These are phyloP conservation scores for Melinopterus prodromus DNA, from an alignment of 2,888 invertebrate species.

Conservation along the genomic window DNA sequence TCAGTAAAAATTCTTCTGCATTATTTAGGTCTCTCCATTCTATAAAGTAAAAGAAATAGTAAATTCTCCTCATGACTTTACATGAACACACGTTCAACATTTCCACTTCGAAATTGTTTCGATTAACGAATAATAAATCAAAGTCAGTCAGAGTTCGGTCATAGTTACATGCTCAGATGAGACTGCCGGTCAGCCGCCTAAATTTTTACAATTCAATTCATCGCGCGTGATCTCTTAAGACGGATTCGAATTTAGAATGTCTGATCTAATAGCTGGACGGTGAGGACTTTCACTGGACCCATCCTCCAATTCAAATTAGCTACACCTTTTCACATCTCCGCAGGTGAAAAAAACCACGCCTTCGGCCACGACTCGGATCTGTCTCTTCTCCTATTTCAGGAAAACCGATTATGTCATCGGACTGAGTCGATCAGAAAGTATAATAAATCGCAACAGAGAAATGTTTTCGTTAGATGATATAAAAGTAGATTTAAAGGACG, in stretches of 20 bases:
- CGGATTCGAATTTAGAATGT: neutral
- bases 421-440: neutral
- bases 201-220: conserved; percentile 4
- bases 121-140: neutral
- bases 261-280: neutral
- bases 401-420: neutral
- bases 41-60: too few relatives aligned
- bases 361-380: neutral
- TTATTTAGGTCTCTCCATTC: too few relatives aligned
- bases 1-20: too few relatives aligned
- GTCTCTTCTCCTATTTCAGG: neutral
- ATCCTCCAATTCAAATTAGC: conserved; percentile 4
- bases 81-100: too few relatives aligned
- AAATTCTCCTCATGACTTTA: too few relatives aligned
- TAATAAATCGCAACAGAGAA: neutral
- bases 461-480: neutral
- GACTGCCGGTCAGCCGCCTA: neutral
- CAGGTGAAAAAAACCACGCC: neutral
- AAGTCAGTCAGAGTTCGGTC: neutral
- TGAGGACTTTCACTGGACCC: neutral
- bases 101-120: too few relatives aligned
- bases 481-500: neutral
- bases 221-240: neutral
- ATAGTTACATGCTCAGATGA: neutral
- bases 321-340: conserved; percentile 4